These are phyloP conservation scores for Beris morrisii DNA, from an alignment of 2,888 invertebrate genomes.

Conservation along the genomic window DNA sequence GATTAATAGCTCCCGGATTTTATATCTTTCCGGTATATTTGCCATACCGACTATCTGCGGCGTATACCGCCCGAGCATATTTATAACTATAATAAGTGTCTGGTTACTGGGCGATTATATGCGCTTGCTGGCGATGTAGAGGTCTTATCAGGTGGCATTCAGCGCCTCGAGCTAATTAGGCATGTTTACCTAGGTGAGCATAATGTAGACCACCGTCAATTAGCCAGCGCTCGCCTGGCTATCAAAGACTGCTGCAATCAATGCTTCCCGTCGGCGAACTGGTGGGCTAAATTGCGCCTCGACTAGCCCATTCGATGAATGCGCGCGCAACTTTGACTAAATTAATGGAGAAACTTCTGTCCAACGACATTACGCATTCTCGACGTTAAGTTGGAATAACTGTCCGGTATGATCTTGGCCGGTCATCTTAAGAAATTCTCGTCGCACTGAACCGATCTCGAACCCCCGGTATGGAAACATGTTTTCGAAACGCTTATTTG, in stretches of 20 bases:
- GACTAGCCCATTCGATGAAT: not conserved
- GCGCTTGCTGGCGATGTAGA: not conserved
- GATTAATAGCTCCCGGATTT: conserved; percentile 31
- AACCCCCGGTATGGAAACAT: too few species aligned
- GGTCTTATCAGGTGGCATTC: conserved; percentile 27
- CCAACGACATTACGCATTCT: too few species aligned
- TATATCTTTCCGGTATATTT: conserved; percentile 10
- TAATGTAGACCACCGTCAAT: conserved; percentile 9
- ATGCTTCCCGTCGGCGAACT: conserved; percentile 1
- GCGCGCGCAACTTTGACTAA: not conserved
- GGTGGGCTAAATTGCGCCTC: not conserved
- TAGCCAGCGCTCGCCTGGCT: conserved; percentile 2
- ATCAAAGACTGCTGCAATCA: not conserved
- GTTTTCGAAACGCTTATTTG: too few species aligned
- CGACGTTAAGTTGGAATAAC: too few species aligned
- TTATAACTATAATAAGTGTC: too few species aligned
- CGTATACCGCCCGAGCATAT: too few species aligned
- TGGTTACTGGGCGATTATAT: not conserved
- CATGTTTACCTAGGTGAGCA: conserved; percentile 24
- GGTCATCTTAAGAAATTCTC: too few species aligned
- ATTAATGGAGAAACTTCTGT: too few species aligned
- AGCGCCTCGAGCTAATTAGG: conserved; percentile 16
- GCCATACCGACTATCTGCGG: not conserved
- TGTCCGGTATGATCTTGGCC: too few species aligned
- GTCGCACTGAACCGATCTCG: too few species aligned